Percentiles rank a stretch among this genome's conserved stretches.
Evolutionary conservation across 1,140 invertebrate species (phyloP).

Genomic region (Potamilus streckersoni): DNA sequence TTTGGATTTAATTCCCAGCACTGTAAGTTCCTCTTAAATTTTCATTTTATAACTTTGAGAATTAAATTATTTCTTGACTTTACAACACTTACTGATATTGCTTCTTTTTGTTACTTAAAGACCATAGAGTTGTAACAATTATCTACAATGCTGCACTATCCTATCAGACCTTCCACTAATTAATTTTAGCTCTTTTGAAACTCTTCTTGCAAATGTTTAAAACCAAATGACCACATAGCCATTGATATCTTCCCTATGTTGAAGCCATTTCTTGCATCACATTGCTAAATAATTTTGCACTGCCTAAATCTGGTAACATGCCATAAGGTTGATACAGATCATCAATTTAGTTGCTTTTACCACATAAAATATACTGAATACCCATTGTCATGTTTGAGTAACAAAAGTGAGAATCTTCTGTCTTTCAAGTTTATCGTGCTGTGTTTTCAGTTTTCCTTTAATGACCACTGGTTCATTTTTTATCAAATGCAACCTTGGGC

Average conservation of each 20-base stretch:
- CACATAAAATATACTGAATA: conserved; percentile 28
- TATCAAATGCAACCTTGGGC: conserved; percentile 28
- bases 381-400: conserved; percentile 39
- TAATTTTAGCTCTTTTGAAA: conserved; percentile 66
- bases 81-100: no score
- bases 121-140: no score
- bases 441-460: conserved; percentile 9
- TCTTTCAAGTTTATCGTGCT: conserved; percentile 29
- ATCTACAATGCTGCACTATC: conserved; percentile 56
- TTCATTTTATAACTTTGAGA: no score
- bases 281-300: conserved; percentile 29
- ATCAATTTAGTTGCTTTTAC: conserved; percentile 32
- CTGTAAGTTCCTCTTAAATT: no score
- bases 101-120: no score
- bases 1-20: no score
- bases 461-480: conserved; percentile 17
- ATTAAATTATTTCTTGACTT: no score
- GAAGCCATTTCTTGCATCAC: conserved; percentile 34
- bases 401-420: conserved; percentile 31
- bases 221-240: conserved; percentile 34
- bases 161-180: conserved; percentile 44
- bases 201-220: conserved; percentile 59
- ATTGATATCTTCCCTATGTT: conserved; percentile 36
- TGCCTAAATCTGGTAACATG: conserved; percentile 9
- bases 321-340: conserved; percentile 28